A percentile compares a stretch with the other conserved stretches of the same genome.
Evolutionary conservation across 2,888 invertebrate species (phyloP).

Genomic region (Agelastica alni): DNA sequence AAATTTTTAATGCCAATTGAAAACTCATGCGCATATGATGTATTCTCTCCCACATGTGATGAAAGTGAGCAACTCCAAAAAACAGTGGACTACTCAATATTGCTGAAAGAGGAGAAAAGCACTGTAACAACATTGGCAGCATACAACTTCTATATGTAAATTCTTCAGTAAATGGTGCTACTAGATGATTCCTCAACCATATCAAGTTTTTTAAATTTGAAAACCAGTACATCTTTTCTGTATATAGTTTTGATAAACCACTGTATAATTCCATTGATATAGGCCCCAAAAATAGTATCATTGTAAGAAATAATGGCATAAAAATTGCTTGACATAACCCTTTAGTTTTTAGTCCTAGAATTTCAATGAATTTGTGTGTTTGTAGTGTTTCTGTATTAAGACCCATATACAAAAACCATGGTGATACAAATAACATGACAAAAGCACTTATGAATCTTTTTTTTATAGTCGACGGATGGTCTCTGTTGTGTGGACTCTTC

Average conservation of each 20-base stretch:
- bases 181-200: constrained; percentile 87
- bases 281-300: constrained; percentile 83
- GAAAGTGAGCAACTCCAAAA: constrained; percentile 93
- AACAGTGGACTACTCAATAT: constrained; percentile 87
- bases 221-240: constrained; percentile 62
- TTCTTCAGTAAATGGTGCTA: constrained; percentile 93
- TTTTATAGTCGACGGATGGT: constrained; percentile 87
- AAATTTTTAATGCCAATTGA: constrained; percentile 70
- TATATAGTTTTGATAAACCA: constrained; percentile 69
- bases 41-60: constrained; percentile 84
- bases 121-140: constrained; percentile 86
- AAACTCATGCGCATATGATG: constrained; percentile 68
- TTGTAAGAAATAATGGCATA: constrained; percentile 78
- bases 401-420: constrained; percentile 75
- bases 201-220: constrained; percentile 72
- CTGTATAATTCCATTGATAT: constrained; percentile 72
- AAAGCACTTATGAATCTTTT: constrained; percentile 85
- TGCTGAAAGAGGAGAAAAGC: constrained; percentile 73
- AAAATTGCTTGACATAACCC: constrained; percentile 76
- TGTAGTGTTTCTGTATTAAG: constrained; percentile 66
- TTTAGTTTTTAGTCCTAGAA: constrained; percentile 74
- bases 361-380: constrained; percentile 67
- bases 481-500: constrained; percentile 77
- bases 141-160: constrained; percentile 95
- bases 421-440: constrained; percentile 79